These are phyloP conservation scores for Loris lydekkerianus DNA, from an alignment of 2,797 vertebrate species.

Conservation along the genomic window DNA sequence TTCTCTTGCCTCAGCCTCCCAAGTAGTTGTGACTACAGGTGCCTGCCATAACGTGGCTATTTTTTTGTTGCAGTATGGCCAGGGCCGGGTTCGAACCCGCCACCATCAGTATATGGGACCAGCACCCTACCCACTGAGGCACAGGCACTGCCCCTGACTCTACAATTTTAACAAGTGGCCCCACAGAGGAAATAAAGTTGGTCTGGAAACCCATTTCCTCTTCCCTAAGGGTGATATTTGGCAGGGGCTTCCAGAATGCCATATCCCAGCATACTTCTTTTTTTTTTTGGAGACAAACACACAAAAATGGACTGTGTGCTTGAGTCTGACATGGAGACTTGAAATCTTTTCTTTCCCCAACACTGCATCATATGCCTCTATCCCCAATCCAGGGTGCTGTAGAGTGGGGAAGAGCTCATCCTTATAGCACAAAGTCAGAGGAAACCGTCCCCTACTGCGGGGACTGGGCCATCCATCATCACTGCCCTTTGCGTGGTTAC, in stretches of 20 bases:
- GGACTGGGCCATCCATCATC: neutral
- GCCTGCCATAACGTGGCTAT: too few species aligned
- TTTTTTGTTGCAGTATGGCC: too few species aligned
- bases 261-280: neutral
- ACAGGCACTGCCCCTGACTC: neutral
- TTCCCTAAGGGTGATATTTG: neutral
- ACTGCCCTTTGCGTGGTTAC: neutral
- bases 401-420: neutral
- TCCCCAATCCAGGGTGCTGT: neutral
- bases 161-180: neutral
- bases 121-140: too few species aligned
- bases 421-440: neutral
- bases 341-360: neutral
- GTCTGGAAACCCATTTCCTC: neutral
- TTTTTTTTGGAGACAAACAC: neutral
- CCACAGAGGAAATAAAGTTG: neutral
- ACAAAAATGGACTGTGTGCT: neutral
- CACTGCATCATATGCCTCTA: too few species aligned
- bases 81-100: too few species aligned
- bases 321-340: neutral
- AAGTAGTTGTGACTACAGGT: too few species aligned
- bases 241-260: neutral
- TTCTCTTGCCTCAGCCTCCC: too few species aligned
- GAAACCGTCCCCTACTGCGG: fast-evolving
- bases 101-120: too few species aligned